Evolutionary conservation across 2,888 invertebrate genomes (phyloP).

Genomic region (Synanthedon myopaeformis): DNA sequence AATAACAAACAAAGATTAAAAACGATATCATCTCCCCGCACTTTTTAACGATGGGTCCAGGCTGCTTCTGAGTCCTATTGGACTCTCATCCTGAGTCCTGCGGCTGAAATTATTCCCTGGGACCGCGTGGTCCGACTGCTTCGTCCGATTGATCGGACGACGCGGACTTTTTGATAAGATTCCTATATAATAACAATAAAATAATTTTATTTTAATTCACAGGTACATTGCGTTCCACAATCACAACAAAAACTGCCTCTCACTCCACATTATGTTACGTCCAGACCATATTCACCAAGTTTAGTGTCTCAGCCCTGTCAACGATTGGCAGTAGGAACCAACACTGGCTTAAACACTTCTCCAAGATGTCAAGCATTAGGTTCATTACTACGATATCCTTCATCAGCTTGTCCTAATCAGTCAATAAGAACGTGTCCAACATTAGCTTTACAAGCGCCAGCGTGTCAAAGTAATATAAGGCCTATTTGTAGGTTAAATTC

Average conservation of each 20-base stretch:
- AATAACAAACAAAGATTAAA: too few species aligned
- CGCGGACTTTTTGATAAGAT: too few species aligned
- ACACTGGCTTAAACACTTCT: neutral
- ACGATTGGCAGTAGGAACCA: neutral
- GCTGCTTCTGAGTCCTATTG: neutral
- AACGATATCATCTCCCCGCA: too few species aligned
- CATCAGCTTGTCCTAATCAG: neutral
- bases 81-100: too few species aligned
- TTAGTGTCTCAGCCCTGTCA: neutral
- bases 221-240: neutral
- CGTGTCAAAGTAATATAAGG: neutral
- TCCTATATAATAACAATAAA: neutral
- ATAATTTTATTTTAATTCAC: neutral
- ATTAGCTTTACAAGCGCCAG: neutral
- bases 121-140: too few species aligned
- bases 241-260: neutral
- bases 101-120: too few species aligned
- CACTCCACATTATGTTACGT: neutral
- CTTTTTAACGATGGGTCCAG: too few species aligned
- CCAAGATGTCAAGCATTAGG: neutral
- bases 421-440: neutral
- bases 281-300: neutral
- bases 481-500: neutral
- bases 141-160: too few species aligned
- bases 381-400: neutral